Percentiles rank a stretch among this genome's conserved stretches.
These are phyloP conservation scores for Bolinopsis microptera DNA, from an alignment of 37 sponge, comb jelly and placozoan genomes.

Conservation along the genomic window DNA sequence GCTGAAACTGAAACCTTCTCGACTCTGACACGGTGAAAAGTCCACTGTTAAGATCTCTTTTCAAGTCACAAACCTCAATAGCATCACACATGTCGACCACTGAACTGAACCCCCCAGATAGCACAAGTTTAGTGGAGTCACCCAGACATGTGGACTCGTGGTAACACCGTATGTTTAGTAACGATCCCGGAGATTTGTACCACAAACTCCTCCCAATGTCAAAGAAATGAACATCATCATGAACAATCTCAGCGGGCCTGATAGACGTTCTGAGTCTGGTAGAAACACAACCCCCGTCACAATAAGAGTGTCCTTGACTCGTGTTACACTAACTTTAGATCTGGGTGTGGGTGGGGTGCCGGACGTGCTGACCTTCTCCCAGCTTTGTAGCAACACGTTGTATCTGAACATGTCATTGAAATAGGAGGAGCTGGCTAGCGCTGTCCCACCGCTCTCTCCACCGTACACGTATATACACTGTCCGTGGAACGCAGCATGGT, in stretches of 20 bases:
- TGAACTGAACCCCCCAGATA: not conserved
- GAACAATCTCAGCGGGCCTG: not conserved
- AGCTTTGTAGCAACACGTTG: not conserved
- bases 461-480: slow-evolving; percentile 3
- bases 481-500: not conserved
- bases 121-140: not conserved
- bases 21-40: not conserved
- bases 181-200: slow-evolving; percentile 4
- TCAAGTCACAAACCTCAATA: not conserved
- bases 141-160: not conserved
- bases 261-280: not conserved
- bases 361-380: not conserved
- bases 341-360: slow-evolving; percentile 32
- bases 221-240: slow-evolving; percentile 24
- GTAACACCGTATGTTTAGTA: not conserved
- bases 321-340: not conserved
- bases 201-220: not conserved
- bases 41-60: not conserved
- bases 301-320: not conserved
- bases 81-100: not conserved
- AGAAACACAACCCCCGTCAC: slow-evolving; percentile 26
- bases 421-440: not conserved
- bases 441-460: not conserved
- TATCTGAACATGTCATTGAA: slow-evolving; percentile 38
- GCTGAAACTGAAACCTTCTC: not conserved